Percentiles rank a stretch among this genome's conserved stretches.
These are phyloP conservation scores for Agelastica alni DNA, from an alignment of 2,888 invertebrate genomes.

Conservation along the genomic window DNA sequence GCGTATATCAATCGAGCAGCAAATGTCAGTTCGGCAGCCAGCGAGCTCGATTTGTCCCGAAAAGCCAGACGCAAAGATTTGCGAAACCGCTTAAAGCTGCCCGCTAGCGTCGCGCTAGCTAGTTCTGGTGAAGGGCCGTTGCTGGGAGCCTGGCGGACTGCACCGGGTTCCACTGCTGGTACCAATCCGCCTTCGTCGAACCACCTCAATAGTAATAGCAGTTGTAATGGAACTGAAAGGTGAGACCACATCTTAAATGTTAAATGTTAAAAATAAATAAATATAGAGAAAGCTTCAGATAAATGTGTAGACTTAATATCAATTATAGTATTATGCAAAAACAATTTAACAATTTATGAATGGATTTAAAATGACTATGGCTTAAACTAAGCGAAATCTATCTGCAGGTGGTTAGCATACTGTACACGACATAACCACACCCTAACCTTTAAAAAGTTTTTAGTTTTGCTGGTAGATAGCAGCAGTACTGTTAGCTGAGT, in stretches of 20 bases:
- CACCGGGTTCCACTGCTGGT: constrained; percentile 61
- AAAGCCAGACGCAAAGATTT: constrained; percentile 68
- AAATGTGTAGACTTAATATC: too few species aligned
- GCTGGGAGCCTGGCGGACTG: constrained; percentile 67
- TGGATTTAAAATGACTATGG: too few species aligned
- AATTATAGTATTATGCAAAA: too few species aligned
- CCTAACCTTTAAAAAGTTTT: too few species aligned
- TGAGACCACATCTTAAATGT: constrained; percentile 49
- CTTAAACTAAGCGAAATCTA: too few species aligned
- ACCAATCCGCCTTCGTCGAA: constrained; percentile 63
- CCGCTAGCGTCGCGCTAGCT: constrained; percentile 63
- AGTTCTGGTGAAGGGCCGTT: constrained; percentile 78
- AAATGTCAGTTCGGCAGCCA: constrained; percentile 68
- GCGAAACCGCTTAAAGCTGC: constrained; percentile 65
- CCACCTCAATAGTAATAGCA: constrained; percentile 65
- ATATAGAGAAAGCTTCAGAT: too few species aligned
- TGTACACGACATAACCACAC: too few species aligned
- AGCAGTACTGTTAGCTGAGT: too few species aligned
- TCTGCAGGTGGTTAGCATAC: too few species aligned
- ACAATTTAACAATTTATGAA: too few species aligned
- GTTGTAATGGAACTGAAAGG: constrained; percentile 72
- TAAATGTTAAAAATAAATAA: too few species aligned
- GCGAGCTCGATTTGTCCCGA: constrained; percentile 77
- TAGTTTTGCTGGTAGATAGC: too few species aligned
- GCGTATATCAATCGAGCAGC: constrained; percentile 64